Percentiles rank a stretch among this genome's conserved stretches.
Evolutionary conservation across 1,140 invertebrate genomes (phyloP).

Genomic region (Triops cancriformis): DNA sequence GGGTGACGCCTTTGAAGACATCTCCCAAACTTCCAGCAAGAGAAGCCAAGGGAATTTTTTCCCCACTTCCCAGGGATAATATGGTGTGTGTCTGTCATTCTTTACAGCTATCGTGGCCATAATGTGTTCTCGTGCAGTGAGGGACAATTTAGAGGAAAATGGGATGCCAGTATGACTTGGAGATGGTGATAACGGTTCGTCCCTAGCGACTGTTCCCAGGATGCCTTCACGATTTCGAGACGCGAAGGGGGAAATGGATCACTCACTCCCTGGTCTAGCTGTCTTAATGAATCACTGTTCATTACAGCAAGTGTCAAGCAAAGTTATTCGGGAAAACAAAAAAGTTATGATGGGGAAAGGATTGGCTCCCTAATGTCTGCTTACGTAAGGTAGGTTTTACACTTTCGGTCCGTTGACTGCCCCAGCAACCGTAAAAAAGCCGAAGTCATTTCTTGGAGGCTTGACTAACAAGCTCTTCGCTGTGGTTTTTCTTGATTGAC

Average conservation of each 20-base stretch:
- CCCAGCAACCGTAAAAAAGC: too few relatives aligned
- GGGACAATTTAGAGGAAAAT: not conserved
- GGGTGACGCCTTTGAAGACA: not conserved
- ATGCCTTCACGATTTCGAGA: not conserved
- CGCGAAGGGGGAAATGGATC: slow-evolving; percentile 4
- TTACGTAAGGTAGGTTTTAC: not conserved
- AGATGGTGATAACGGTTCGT: not conserved
- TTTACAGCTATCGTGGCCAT: not conserved
- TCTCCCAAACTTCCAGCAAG: not conserved
- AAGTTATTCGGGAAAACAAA: not conserved
- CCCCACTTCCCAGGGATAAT: not conserved
- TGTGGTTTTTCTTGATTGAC: too few relatives aligned
- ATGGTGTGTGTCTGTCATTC: not conserved
- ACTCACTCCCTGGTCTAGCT: not conserved
- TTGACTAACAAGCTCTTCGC: too few relatives aligned
- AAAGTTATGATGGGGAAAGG: not conserved
- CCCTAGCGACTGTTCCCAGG: not conserved
- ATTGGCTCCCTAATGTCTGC: not conserved
- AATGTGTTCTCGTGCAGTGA: not conserved
- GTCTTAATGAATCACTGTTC: slow-evolving; percentile 19
- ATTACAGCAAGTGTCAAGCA: not conserved
- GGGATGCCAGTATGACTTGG: not conserved
- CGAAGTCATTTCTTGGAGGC: too few relatives aligned
- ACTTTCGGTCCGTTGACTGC: too few relatives aligned
- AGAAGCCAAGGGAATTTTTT: not conserved